Evolutionary conservation across 2,113 vertebrate genomes (phyloP), one percentile per base, ranked within the genome.

Genomic region (Dipodomys stephensi): DNA sequence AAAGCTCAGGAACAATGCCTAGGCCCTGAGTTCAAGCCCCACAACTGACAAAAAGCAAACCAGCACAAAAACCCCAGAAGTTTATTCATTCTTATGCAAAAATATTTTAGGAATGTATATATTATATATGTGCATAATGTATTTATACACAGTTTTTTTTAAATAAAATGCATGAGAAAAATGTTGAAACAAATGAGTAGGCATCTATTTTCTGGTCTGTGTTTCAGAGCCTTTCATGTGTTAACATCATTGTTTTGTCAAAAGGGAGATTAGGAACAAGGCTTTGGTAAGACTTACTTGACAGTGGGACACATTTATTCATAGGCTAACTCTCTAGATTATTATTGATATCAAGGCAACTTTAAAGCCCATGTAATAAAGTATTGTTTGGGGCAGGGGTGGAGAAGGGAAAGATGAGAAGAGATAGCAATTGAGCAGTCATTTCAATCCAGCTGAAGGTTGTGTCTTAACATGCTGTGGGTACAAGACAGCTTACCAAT

Each of bases 131-230:
- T 27, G 7, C 2, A 74, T 82, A 4, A n/a, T 60, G 1, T 84
- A 10, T 44, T 39, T 79, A 57, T 64, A 28, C 85, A 76, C 35
- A 72, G n/a, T 79, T 86, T 57, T 86, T 39, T 6, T 6, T 2
- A 81, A 92, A 80, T 74, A 57, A 94, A 86, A 77, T 83, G 11
- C 0, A 2, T 35, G 2, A 39, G 2, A 76, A n/a, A 92, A 91
- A 93, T 60, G 3, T 89, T 88, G 28, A 57, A 87, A 73, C 8
- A 84, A 39, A 91, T 91, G 94, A 91, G 23, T 87, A 92, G 92
- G 71, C 0, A 11, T 27, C 25, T 77, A 23, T 85, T 82, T 77
- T 19, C 18, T 85, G 10, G 5, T 79, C 23, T 3, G 69, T 73
- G 72, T 79, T 83, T 90, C 28, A n/a, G 8, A 94, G 39, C 39